Evolutionary conservation across 2,113 vertebrate species (phyloP), one percentile per base, ranked within the genome.

Genomic region (Tympanuchus pallidicinctus): DNA sequence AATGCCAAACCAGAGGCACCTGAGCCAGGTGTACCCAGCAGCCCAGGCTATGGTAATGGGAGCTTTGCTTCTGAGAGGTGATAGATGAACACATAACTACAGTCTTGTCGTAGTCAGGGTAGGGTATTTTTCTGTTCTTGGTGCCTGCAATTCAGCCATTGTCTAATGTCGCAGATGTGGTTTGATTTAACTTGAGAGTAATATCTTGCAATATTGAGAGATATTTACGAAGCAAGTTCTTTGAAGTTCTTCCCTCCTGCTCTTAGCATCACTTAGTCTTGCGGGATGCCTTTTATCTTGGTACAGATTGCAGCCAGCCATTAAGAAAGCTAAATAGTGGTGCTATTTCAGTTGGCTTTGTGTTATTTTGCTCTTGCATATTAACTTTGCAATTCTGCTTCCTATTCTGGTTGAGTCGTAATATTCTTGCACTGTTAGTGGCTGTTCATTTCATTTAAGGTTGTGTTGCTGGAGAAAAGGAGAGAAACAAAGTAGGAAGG

Each of bases 211-310:
- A 34, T 86, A 81, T 65, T 83, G 81, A 88, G 47, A 36, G 40
- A 61, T 91, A 86, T 88, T 86, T 92, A 67, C 91, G 48, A 88
- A 90, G 64, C 0, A 0, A 72, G 43, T 86, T 92, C 82, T 95
- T 92, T 91, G 87, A 91, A 94, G 60, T 40, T 67, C 61, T 89
- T 78, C 76, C 15, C 52, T 92, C 34, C 21, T 86, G 65, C 75
- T 94, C 24, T 91, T 89, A 88, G 65, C 76, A 69, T 94, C 70
- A 66, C 32, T 94, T 90, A 89, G 82, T 86, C 82, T 88, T 81
- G 43, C 40, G 78, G 63, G 79, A 69, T 86, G 65, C 43, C 75
- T 95, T 94, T 89, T 79, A 73, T 90, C 93, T 88, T 88, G 79
- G 80, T 94, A 81, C 27, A 52, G 50, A 78, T 81, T 86, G 92